Evolutionary conservation across 2,113 vertebrate genomes (phyloP), one percentile per base, ranked within the genome.

Genomic region (Engraulis encrasicolus): DNA sequence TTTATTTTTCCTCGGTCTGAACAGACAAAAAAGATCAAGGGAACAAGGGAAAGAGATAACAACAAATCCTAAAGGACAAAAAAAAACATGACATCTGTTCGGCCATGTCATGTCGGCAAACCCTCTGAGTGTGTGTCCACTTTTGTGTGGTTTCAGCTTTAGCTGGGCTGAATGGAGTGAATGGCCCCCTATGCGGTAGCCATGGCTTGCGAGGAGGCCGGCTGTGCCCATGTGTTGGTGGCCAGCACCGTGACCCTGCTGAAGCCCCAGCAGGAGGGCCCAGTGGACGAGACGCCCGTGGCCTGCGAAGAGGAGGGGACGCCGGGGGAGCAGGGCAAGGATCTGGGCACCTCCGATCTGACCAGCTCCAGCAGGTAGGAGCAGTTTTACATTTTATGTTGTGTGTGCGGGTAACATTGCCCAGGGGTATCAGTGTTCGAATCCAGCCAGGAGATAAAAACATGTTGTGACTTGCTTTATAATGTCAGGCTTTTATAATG

Each of bases 191-290:
- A 78, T 14, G 54, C 17, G 81, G 82, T 50, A 79, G 85, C 86
- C 77, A 93, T 93, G 92, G 83, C 81, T 27, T 66, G 80, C 83
- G 88, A 93, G 81, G 89, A 90, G 78, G 79, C 78, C 20, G 18
- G 40, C 20, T 48, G 31, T 34, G n/a, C n/a, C n/a, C n/a, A n/a
- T n/a, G 85, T n/a, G 0, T 34, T 40, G 82, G 78, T 61, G 34
- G 50, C 50, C 48, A 81, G 82, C 50, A 78, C 83, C 12, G 78
- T 74, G 15, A 11, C 31, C 9, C 38, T 85, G 45, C 27, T 81
- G 5, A 86, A 82, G 34, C 0, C 80, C 0, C n/a, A 38, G n/a
- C n/a, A 38, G 0, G 52, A 78, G 4, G 19, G 14, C 18, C 19
- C 20, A 6, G 80, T 12, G n/a, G 88, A 85, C 36, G 85, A 87